Conservation (phyloP, 2,888 invertebrate species). For the Drosophila nigricruria region DNA sequence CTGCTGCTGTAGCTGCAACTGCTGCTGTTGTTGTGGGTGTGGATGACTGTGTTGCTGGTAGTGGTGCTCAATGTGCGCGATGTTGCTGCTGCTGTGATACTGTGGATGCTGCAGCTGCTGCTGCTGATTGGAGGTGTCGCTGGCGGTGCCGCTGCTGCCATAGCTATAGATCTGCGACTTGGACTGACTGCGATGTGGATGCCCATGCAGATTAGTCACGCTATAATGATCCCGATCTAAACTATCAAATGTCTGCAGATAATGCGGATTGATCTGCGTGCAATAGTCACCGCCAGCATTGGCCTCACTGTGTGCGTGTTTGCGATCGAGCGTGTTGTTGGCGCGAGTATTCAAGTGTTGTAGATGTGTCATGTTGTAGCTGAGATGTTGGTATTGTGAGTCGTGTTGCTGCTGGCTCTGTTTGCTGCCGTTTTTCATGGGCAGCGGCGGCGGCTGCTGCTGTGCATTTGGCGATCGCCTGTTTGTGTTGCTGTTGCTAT, state of each 20-base stretch:
- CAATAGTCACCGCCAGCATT: conserved; percentile 69
- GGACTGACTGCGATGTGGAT: conserved; percentile 82
- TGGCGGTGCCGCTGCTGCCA: conserved; percentile 78
- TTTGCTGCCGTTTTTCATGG: conserved; percentile 77
- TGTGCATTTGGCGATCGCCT: conserved; percentile 61
- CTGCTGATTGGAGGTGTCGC: conserved; percentile 68
- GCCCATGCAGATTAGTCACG: conserved; percentile 72
- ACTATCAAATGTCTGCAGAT: conserved; percentile 83
- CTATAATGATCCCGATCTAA: conserved; percentile 83
- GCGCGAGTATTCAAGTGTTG: conserved; percentile 76
- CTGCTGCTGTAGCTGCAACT: conserved; percentile 42
- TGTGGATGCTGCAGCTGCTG: conserved; percentile 59
- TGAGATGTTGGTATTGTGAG: conserved; percentile 71
- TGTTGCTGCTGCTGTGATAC: conserved; percentile 73
- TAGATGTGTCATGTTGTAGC: conserved; percentile 63
- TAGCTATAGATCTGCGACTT: conserved; percentile 83
- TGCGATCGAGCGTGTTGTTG: conserved; percentile 78
- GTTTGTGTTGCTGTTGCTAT: conserved; percentile 58
- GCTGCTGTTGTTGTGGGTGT: conserved; percentile 20
- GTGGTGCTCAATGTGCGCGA: conserved; percentile 79
- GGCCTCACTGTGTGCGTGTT: conserved; percentile 31
- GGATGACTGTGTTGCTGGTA: conserved; percentile 71
- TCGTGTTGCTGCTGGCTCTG: conserved; percentile 56
- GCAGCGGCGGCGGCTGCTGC: conserved; percentile 73
- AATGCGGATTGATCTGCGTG: conserved; percentile 83